phyloP scores from a whole-genome alignment of 2,113 vertebrate genomes.

The Prinia subflava region DNA sequence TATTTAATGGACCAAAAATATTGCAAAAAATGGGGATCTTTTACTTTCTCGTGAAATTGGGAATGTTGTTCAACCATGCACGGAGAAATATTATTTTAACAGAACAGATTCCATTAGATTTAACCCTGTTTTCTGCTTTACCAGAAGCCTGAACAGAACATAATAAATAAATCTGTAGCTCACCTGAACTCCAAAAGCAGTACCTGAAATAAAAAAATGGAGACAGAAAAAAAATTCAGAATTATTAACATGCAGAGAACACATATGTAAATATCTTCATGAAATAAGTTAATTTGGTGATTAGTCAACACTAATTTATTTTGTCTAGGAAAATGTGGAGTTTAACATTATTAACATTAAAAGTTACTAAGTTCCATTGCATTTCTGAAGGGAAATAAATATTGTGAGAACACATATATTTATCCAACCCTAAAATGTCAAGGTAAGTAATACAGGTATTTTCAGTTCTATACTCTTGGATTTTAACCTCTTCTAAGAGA shows the following conservation, averaged over 20 bases:
- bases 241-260: not conserved
- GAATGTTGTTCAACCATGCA: not conserved
- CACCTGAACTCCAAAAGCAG: slow-evolving; percentile 39
- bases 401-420: not conserved
- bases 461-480: not conserved
- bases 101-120: not conserved
- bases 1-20: not conserved
- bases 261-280: not conserved
- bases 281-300: not conserved
- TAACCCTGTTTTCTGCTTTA: not conserved
- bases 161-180: not conserved
- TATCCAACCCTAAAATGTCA: not conserved
- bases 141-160: not conserved
- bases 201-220: not conserved
- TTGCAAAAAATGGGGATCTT: not conserved
- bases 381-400: not conserved
- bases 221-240: not conserved
- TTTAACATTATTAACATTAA: not conserved
- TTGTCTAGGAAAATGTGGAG: not conserved
- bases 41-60: not conserved
- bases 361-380: not conserved
- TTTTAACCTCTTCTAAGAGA: not conserved
- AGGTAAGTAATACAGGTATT: rapidly evolving
- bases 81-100: slow-evolving; percentile 1
- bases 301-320: not conserved